Evolutionary conservation across 1,140 invertebrate genomes (phyloP), one percentile per base, ranked within the genome.

Genomic region (Agrilus planipennis): DNA sequence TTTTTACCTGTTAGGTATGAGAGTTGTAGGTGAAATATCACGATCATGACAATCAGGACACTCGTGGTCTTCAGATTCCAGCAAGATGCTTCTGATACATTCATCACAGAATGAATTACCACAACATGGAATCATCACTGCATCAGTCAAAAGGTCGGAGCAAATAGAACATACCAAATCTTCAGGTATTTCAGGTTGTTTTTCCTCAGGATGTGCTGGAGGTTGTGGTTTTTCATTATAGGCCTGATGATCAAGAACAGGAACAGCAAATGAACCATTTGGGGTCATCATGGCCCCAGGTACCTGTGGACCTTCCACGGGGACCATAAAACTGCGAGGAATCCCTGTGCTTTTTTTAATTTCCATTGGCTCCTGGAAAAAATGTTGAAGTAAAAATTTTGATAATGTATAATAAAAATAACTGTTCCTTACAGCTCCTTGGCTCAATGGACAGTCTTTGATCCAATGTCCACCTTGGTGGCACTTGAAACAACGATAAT

Each of bases 31-130:
- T 0, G 87, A 89, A 35, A 94, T 84, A 55, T 89, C 88, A 52
- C 84, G 87, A 60, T 93, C 86, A 28, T 85, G 78, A 62, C 93
- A 97, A 55, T 86, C 81, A 6, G 92, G 92, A 66, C 93, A 98
- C 57, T 91, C 82, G 49, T 92, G 86, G 41, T 93, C 86, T 54
- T 95, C 91, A 1, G 89, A 91, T 55, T 96, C 92, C 28, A 94
- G 57, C 12, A 96, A 64, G 37, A 79, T 78, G 41, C 79, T 84
- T 40, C 90, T 74, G 36, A 96, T 87, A 89, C 93, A 98, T 67
- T 97, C 92, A 70, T 97, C 93, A 69, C 94, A 99, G 67, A 93
- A 97, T 17, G 90, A 94, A 62, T 90, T 90, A 12, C 90, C 92
- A 65, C 93, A 99, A 58, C 94, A 98, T 1, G 89, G 89, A 60